Percentiles rank a stretch among this genome's conserved stretches.
Evolutionary conservation across 92 coral and sea anemone species (phyloP).

Genomic region (Pocillopora meandrina): DNA sequence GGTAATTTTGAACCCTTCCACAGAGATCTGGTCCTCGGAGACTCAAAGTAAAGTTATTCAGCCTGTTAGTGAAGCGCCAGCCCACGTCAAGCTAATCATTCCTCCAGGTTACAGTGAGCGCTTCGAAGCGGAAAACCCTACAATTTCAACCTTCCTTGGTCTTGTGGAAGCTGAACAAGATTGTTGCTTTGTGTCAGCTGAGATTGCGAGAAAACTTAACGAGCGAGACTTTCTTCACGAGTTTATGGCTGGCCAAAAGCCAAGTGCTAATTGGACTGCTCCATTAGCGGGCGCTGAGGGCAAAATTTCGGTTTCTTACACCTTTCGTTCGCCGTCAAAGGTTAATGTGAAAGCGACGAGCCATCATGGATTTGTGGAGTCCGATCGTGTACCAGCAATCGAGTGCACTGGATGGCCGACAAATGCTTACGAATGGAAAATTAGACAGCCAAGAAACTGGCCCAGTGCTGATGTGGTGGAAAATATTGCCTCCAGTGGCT

Average conservation of each 20-base stretch:
- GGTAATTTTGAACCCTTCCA: neutral
- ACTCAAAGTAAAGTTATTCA: conserved; percentile 5
- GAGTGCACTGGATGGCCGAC: conserved; percentile 39
- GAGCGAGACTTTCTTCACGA: conserved; percentile 36
- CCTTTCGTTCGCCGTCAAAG: conserved; percentile 3
- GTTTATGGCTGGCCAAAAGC: conserved; percentile 23
- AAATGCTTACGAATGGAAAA: conserved; percentile 15
- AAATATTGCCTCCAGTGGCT: conserved; percentile 14
- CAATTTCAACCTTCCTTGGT: conserved; percentile 25
- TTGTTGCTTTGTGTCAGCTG: conserved; percentile 25
- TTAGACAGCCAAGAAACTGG: conserved; percentile 41
- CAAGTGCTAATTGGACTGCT: conserved; percentile 25
- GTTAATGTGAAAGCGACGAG: neutral
- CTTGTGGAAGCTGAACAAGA: conserved; percentile 11
- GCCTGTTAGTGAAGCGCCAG: conserved; percentile 30
- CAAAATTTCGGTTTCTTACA: conserved; percentile 6
- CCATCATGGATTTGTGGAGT: neutral
- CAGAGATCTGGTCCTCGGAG: conserved; percentile 17
- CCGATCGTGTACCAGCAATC: conserved; percentile 33
- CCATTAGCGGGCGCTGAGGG: neutral
- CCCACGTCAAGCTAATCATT: conserved; percentile 34
- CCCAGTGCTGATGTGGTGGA: conserved; percentile 16
- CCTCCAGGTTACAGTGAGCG: conserved; percentile 4
- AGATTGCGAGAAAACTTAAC: conserved; percentile 18
- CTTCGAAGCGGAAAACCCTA: conserved; percentile 5